Evolutionary conservation across 1,140 invertebrate genomes (phyloP), one percentile per base, ranked within the genome.

Genomic region (Schlechtendalia chinensis): DNA sequence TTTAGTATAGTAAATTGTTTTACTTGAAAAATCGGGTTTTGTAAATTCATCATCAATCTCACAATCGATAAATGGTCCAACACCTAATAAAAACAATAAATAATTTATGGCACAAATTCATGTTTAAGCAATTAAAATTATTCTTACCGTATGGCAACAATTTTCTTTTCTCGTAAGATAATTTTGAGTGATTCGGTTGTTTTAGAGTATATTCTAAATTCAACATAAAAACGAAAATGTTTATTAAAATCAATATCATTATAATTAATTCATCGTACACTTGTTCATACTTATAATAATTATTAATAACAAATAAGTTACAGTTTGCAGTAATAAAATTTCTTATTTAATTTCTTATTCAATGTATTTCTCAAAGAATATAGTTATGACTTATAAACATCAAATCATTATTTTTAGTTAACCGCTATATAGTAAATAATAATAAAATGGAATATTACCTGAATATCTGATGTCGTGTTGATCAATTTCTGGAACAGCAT

Each of bases 401-500:
- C 32, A 8, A 39, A 39, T 8, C 3, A 39, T 39, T 39, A 4
- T 4, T 39, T 39, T 39, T 39, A 39, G 3, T 39, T 39, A 4
- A 50, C 47, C 12, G 12, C 47, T 50, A 50, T 10, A 45, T 50
- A 14, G 47, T 50, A 50, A 50, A 50, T 50, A 50, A 50, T 12
- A 50, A 10, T 50, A 14, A 50, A 50, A 4, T 8, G 1, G 1
- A 50, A 50, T 50, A 39, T 32, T 63, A 72, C 69, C 69, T 54
- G 69, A n/a, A 54, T 72, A 72, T 72, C 69, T 72, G 12, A 72
- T 47, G 19, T 54, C 69, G n/a, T 72, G 69, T 72, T 72, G 47
- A 72, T 29, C 69, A 0, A 72, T 53, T 54, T 72, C 69, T 12
- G 69, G 69, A 29, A 54, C 69, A 54, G 24, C 47, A n/a, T 72